Conservation (phyloP, 2,888 invertebrate genomes). For the Drosophila histrio region DNA sequence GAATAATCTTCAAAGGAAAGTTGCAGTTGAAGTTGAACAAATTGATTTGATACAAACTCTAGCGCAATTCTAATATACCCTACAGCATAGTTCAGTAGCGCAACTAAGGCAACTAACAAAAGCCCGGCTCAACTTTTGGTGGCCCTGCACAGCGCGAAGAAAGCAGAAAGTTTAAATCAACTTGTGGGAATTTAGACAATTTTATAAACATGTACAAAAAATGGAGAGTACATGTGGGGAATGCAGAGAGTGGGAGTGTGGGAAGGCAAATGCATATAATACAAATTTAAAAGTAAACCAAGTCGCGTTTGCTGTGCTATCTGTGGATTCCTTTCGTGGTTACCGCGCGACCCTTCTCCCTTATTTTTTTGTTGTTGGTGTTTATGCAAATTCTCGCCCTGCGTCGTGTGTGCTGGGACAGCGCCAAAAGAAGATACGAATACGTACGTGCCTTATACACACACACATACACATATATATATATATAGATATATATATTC, state of each 20-base stretch:
- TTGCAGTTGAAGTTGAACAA: background rate
- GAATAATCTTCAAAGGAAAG: background rate
- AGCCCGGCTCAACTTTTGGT: slow-evolving; percentile 54
- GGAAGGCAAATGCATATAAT: slow-evolving; percentile 60
- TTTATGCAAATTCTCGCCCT: slow-evolving; percentile 58
- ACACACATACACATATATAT: background rate
- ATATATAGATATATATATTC: slow-evolving; percentile 58
- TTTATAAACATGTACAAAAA: slow-evolving; percentile 75
- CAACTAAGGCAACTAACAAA: slow-evolving; percentile 58
- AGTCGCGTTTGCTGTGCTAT: slow-evolving; percentile 64
- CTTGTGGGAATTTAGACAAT: slow-evolving; percentile 81
- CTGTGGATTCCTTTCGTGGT: slow-evolving; percentile 62
- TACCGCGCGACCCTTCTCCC: slow-evolving; percentile 26
- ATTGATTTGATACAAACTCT: background rate
- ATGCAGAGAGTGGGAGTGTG: background rate
- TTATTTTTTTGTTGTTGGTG: slow-evolving; percentile 45
- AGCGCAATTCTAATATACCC: background rate
- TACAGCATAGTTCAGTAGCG: background rate
- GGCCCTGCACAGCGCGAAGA: slow-evolving; percentile 35
- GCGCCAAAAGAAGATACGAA: slow-evolving; percentile 68
- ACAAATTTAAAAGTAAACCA: slow-evolving; percentile 79
- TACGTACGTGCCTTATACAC: slow-evolving; percentile 54
- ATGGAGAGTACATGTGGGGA: slow-evolving; percentile 23
- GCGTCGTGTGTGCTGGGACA: slow-evolving; percentile 66
- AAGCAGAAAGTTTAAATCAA: slow-evolving; percentile 79